Evolutionary conservation across 2,888 invertebrate genomes (phyloP).

Genomic region (Antheraea assamensis): DNA sequence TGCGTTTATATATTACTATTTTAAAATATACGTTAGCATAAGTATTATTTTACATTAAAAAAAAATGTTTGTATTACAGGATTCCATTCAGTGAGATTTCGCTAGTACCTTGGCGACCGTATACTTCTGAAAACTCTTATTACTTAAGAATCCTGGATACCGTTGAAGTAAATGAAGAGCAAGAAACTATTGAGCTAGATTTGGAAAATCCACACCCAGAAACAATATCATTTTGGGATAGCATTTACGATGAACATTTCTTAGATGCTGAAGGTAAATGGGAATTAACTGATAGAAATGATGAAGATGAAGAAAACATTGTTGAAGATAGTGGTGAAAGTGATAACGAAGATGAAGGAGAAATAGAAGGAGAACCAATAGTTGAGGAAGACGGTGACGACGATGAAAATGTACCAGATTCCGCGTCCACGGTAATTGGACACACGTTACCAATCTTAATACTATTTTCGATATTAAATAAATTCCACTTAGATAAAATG

Average conservation of each 20-base stretch:
- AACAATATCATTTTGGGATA: constrained; percentile 59
- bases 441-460: constrained; percentile 61
- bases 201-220: constrained; percentile 51
- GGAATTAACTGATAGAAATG: constrained; percentile 44
- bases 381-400: constrained; percentile 30
- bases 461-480: constrained; percentile 52
- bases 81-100: constrained; percentile 56
- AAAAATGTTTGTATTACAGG: constrained; percentile 44
- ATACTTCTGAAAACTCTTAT: constrained; percentile 35
- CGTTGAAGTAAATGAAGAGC: constrained; percentile 42
- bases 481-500: constrained; percentile 51
- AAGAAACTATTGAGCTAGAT: constrained; percentile 43
- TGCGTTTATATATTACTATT: constrained; percentile 35
- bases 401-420: constrained; percentile 36
- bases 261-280: constrained; percentile 61
- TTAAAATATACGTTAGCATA: background rate
- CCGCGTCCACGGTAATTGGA: constrained; percentile 57
- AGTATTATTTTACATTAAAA: background rate
- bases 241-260: constrained; percentile 58
- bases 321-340: constrained; percentile 27
- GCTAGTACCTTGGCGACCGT: constrained; percentile 53
- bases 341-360: constrained; percentile 25
- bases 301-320: constrained; percentile 38
- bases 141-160: constrained; percentile 53
- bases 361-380: constrained; percentile 25